Evolutionary conservation across 2,888 invertebrate genomes (phyloP), one percentile per base, ranked within the genome.

Genomic region (Polia nebulosa): DNA sequence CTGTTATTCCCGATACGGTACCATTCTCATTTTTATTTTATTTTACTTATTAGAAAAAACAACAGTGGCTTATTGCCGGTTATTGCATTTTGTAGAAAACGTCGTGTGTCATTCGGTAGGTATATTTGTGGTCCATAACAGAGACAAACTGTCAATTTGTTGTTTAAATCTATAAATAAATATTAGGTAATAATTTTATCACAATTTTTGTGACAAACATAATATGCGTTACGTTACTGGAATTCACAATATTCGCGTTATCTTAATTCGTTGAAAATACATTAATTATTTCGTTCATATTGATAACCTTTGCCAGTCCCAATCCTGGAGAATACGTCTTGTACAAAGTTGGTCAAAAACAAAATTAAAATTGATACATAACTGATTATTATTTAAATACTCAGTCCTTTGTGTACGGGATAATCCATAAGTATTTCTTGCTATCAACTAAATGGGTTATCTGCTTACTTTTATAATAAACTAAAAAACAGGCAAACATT

Each of bases 261-360:
- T 27, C 4, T 39, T 6, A 15, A 39, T 5, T 17, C 39, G 2
- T 39, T 39, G 20, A 9, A 5, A 34, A 34, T 29, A 66, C n/a
- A 13, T 3, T 11, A 25, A 4, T 44, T 53, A 3, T 41, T 44
- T 61, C 47, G 60, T 2, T n/a, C 8, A 17, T 17, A 3, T 17
- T 25, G 67, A 75, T 71, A 75, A 55, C 67, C 67, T 67, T 25
- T 67, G 44, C 0, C 15, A 34, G 27, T 71, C 34, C 15, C 8
- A 57, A 34, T 13, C 39, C 34, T n/a, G 0, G 20, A 29, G 41
- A 22, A 34, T 29, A 20, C 25, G 29, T n/a, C 22, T 74, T 74
- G 34, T 56, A 4, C 29, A 20, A 66, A 66, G 22, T 29, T 29
- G 17, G n/a, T 17, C n/a, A 36, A 22, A 15, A 22, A 27, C 17